Evolutionary conservation across 2,888 invertebrate species (phyloP).

Genomic region (Ferdinandea cuprea): DNA sequence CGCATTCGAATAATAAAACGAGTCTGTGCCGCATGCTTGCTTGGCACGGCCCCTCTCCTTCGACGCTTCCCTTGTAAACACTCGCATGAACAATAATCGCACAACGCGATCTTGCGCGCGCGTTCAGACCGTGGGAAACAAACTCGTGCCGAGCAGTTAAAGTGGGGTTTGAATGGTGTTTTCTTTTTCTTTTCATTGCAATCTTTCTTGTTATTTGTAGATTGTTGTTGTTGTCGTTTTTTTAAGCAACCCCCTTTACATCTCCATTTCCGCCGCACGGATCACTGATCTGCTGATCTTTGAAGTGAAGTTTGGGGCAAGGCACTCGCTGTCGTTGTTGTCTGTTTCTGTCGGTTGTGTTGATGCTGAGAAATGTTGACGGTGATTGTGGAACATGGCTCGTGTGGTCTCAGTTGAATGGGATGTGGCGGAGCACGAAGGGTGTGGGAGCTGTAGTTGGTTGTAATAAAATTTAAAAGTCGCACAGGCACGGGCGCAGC

Average conservation of each 20-base stretch:
- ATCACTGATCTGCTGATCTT: slow-evolving; percentile 70
- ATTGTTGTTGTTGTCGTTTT: slow-evolving; percentile 29
- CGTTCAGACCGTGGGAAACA: slow-evolving; percentile 83
- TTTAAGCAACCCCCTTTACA: slow-evolving; percentile 26
- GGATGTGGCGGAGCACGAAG: slow-evolving; percentile 12
- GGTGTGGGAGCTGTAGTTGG: not conserved
- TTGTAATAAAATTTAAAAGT: slow-evolving; percentile 40
- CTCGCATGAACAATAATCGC: slow-evolving; percentile 57
- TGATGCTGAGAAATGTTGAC: slow-evolving; percentile 67
- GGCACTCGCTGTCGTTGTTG: slow-evolving; percentile 65
- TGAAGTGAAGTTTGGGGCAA: slow-evolving; percentile 65
- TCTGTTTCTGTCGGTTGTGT: slow-evolving; percentile 61
- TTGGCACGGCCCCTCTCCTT: slow-evolving; percentile 23
- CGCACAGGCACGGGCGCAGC: slow-evolving; percentile 53
- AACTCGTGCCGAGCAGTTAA: slow-evolving; percentile 81
- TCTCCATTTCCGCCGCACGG: slow-evolving; percentile 67
- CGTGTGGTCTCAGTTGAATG: slow-evolving; percentile 53
- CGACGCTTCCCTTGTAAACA: slow-evolving; percentile 53
- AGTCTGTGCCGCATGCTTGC: slow-evolving; percentile 67
- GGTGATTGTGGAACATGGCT: slow-evolving; percentile 67
- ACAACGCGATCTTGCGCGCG: slow-evolving; percentile 76
- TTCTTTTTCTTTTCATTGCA: slow-evolving; percentile 47
- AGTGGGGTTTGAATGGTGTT: slow-evolving; percentile 58
- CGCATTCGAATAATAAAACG: slow-evolving; percentile 72
- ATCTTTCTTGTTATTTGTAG: slow-evolving; percentile 62